Base-by-base conservation (phyloP, 2,888 invertebrate genomes). In the Latrodectus elegans region DNA sequence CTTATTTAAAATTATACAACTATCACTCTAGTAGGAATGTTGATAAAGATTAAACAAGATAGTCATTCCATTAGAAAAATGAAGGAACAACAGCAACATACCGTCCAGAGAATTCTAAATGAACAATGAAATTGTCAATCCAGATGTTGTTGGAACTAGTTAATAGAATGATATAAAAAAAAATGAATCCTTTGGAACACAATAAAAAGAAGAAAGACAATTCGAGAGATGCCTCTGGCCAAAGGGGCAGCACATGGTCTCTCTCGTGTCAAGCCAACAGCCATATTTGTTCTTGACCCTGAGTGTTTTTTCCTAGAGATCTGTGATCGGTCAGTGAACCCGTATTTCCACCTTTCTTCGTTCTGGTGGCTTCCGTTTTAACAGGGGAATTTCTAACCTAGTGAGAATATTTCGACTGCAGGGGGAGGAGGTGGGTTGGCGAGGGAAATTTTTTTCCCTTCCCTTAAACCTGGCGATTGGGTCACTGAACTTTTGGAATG, bases 301-400 rank as follows among this genome's bases (percentile, higher is more conserved):
- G 81, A 77, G 71, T 26, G 64, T 67, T 55, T 55, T 15, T 38
- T 38, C 38, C 38, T 38, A 38, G 38, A 38, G 38, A 38, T 38
- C 38, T 38, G 38, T 38, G 38, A 38, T 68, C 85, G 85, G 85
- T 85, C 86, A 87, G 75, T 77, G 81, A 87, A 87, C 86, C 64
- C 79, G 26, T 49, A 38, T 71, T 12, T 84, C 73, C 65, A 67
- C 52, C 72, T 77, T 74, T 38, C 38, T 68, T 55, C 83, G 70
- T 71, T 64, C 75, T 22, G 22, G 70, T 64, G 14, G 64, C 80
- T 86, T 86, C 81, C 76, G 72, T 87, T 81, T 81, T 72, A 76
- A 49, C 22, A 80, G 73, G 86, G 77, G 86, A 87, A 87, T 87
- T 77, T 87, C 77, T 87, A 87, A 87, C 86, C 86, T 87, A 87